phyloP scores from a whole-genome alignment of 2,888 invertebrate genomes.

The Myopa testacea region DNA sequence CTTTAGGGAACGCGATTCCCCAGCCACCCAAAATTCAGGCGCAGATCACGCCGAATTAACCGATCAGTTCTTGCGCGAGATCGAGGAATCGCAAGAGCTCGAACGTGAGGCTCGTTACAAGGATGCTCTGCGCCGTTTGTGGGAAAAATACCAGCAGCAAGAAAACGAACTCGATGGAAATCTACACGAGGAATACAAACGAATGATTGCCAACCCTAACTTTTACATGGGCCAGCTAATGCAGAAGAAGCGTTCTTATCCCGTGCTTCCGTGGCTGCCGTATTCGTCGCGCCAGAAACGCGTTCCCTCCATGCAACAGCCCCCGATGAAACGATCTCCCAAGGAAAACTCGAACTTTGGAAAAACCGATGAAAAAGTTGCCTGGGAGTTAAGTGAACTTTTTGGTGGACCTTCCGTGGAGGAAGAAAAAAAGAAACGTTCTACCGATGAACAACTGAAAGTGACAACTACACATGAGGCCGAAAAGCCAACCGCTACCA shows the following conservation, averaged over 20 bases:
- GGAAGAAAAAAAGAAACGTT: constrained; percentile 72
- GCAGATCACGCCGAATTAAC: constrained; percentile 60
- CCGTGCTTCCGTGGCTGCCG: constrained; percentile 68
- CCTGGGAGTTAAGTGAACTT: constrained; percentile 76
- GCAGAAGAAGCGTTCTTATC: constrained; percentile 66
- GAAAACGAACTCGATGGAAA: constrained; percentile 63
- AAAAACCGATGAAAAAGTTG: constrained; percentile 78
- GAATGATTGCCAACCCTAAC: constrained; percentile 55
- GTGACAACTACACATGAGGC: constrained; percentile 48
- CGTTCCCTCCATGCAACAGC: constrained; percentile 73
- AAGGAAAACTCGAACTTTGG: constrained; percentile 59
- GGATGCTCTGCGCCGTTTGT: constrained; percentile 63
- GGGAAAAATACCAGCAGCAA: constrained; percentile 66
- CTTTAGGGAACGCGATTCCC: constrained; percentile 63
- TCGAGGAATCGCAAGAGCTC: constrained; percentile 64
- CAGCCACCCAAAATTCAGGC: too few relatives aligned
- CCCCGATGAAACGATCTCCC: constrained; percentile 70
- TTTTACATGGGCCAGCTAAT: constrained; percentile 59
- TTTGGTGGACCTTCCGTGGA: constrained; percentile 70
- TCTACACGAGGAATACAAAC: constrained; percentile 61
- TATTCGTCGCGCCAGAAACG: constrained; percentile 70
- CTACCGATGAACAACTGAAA: constrained; percentile 57
- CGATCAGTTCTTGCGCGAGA: constrained; percentile 66
- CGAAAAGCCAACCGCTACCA: constrained; percentile 30
- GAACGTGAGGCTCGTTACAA: constrained; percentile 65